Evolutionary conservation across 2,113 vertebrate species (phyloP).

Genomic region (Pygathrix nemaeus): DNA sequence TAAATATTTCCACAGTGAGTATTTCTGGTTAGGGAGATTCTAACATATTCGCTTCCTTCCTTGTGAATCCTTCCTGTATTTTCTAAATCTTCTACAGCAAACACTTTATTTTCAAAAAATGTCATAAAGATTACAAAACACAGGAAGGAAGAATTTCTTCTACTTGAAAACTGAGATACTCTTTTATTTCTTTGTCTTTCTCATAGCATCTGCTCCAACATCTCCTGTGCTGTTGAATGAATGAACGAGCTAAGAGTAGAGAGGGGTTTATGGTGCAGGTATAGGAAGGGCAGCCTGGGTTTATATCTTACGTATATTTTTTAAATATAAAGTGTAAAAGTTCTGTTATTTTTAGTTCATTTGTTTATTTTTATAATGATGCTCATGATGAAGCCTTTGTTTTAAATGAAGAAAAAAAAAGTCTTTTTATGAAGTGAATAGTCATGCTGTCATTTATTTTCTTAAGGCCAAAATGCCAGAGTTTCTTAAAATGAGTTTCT

Average conservation of each 20-base stretch:
- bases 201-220: not conserved
- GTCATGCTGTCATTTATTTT: conserved; percentile 9
- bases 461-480: conserved; percentile 13
- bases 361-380: not conserved
- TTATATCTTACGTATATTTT: not conserved
- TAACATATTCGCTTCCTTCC: not conserved
- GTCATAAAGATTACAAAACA: not conserved
- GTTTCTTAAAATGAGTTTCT: conserved; percentile 37
- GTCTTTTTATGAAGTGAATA: not conserved
- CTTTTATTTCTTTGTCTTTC: not conserved
- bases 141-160: not conserved
- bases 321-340: not conserved
- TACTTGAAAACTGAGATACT: not conserved
- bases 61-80: not conserved
- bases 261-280: not conserved
- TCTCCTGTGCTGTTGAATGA: not conserved
- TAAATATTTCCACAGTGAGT: not conserved
- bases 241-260: not conserved
- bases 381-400: not conserved
- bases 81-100: conserved; percentile 29
- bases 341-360: not conserved
- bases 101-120: conserved; percentile 18
- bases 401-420: conserved; percentile 8
- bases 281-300: not conserved
- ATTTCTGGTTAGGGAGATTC: conserved; percentile 25